Evolutionary conservation across 1,140 invertebrate species (phyloP), one percentile per base, ranked within the genome.

Genomic region (Lepidurus arcticus): DNA sequence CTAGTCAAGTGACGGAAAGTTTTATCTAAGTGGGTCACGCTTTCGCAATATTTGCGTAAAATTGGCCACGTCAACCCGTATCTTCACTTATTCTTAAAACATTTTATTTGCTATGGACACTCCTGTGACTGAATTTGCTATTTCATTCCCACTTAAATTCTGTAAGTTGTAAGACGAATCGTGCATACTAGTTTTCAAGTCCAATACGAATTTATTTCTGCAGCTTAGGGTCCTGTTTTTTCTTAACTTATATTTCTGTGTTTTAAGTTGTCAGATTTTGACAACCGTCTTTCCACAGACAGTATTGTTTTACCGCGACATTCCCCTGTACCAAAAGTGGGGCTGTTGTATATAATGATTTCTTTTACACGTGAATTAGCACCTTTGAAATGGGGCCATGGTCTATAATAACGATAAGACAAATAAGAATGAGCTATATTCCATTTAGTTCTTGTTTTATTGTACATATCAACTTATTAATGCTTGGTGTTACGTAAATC

Each of bases 311-410:
- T n/a, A 65, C 16, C 13, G 53, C 21, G 53, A 65, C 53, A 21
- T 21, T 65, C 16, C 53, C 53, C 13, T 13, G 21, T 65, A 9
- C 21, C 21, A 65, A 65, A 65, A 21, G 21, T n/a, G 9, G 53
- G 53, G 53, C 53, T 13, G 21, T 65, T n/a, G n/a, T n/a, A 24
- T 24, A 24, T 24, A 65, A 65, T 21, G 16, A 65, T 65, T 65
- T 65, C 9, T 9, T 65, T 65, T 65, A 65, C 53, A 65, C 16
- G 53, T 65, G 53, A 65, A 16, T 65, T 65, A 65, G 53, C 16
- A 65, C 16, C 53, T 11, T 65, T 65, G 53, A 65, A 65, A 65
- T 65, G 53, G 53, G 53, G 53, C 53, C 53, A 65, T 65, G 53
- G 16, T 21, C 34, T 34, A 34, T 34, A 34, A 3, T 65, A 65